Evolutionary conservation across 2,888 invertebrate species (phyloP).

Genomic region (Pyrrhia umbra): DNA sequence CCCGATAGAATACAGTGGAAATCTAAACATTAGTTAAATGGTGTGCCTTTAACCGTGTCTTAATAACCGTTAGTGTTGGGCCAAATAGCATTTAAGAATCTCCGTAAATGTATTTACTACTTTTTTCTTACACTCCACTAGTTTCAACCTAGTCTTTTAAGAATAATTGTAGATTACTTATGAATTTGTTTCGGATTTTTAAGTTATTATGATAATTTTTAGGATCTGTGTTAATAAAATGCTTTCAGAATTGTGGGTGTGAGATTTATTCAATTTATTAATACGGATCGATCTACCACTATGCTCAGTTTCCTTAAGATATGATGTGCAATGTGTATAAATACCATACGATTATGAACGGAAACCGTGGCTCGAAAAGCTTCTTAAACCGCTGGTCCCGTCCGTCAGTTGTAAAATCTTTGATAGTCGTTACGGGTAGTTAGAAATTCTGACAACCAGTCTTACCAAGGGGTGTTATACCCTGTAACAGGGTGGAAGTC

Average conservation of each 20-base stretch:
- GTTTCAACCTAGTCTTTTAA: constrained; percentile 73
- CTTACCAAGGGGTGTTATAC: too few species aligned
- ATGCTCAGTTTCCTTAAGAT: constrained; percentile 34
- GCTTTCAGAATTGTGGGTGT: not conserved
- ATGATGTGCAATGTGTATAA: too few species aligned
- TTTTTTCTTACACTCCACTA: constrained; percentile 77
- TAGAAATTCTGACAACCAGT: too few species aligned
- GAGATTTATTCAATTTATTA: too few species aligned
- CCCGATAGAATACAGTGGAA: constrained; percentile 22
- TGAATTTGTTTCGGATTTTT: constrained; percentile 42
- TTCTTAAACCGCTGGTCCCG: too few species aligned
- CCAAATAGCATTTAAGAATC: constrained; percentile 80
- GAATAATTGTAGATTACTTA: constrained; percentile 44
- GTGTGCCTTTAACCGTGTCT: constrained; percentile 71
- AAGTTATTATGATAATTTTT: constrained; percentile 37
- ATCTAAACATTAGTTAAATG: constrained; percentile 23
- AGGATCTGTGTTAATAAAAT: constrained; percentile 10
- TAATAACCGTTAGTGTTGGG: constrained; percentile 66
- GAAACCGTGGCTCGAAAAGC: too few species aligned
- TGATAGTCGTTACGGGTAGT: too few species aligned
- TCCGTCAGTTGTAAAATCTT: too few species aligned
- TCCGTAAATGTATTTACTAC: constrained; percentile 67
- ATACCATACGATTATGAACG: too few species aligned
- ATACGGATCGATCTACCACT: too few species aligned
- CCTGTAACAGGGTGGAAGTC: too few species aligned